Conservation (phyloP, 1,140 invertebrate genomes). For the Heliconius eleuchia region DNA sequence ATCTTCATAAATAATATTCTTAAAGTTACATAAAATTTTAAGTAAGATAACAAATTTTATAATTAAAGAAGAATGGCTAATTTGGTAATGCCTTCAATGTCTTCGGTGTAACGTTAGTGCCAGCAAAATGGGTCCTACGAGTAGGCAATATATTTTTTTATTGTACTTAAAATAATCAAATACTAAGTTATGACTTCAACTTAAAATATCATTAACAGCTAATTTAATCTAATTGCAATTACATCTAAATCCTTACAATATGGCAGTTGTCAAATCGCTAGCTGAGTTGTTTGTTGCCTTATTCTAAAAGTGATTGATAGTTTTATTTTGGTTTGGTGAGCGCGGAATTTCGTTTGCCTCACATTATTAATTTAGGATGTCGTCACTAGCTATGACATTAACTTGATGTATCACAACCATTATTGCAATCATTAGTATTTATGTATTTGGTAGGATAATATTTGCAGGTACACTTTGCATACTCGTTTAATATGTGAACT, state of each 20-base stretch:
- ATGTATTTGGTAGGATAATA: slow-evolving; percentile 61
- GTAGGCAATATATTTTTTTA: slow-evolving; percentile 31
- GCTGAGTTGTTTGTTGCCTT: slow-evolving; percentile 75
- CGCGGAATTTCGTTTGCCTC: slow-evolving; percentile 59
- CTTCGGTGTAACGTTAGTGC: slow-evolving; percentile 12
- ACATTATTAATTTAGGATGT: slow-evolving; percentile 39
- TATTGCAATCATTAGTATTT: slow-evolving; percentile 64
- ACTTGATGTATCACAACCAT: slow-evolving; percentile 74
- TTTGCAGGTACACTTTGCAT: slow-evolving; percentile 55
- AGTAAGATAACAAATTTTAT: slow-evolving; percentile 21
- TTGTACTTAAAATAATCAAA: slow-evolving; percentile 76
- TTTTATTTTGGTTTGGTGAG: slow-evolving; percentile 56
- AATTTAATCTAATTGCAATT: slow-evolving; percentile 60
- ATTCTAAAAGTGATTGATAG: slow-evolving; percentile 49
- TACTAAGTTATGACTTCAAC: slow-evolving; percentile 78
- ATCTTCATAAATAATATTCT: slow-evolving; percentile 15
- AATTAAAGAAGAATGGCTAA: slow-evolving; percentile 18
- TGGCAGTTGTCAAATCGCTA: slow-evolving; percentile 80
- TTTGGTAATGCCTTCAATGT: slow-evolving; percentile 23
- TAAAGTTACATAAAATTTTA: background rate
- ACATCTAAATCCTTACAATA: slow-evolving; percentile 75
- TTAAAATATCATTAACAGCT: slow-evolving; percentile 66
- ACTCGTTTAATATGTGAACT: slow-evolving; percentile 36
- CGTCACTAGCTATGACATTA: slow-evolving; percentile 55
- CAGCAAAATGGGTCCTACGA: slow-evolving; percentile 16